Evolutionary conservation across 2,888 invertebrate species (phyloP), one percentile per base, ranked within the genome.

Genomic region (Polylopha cassiicola): DNA sequence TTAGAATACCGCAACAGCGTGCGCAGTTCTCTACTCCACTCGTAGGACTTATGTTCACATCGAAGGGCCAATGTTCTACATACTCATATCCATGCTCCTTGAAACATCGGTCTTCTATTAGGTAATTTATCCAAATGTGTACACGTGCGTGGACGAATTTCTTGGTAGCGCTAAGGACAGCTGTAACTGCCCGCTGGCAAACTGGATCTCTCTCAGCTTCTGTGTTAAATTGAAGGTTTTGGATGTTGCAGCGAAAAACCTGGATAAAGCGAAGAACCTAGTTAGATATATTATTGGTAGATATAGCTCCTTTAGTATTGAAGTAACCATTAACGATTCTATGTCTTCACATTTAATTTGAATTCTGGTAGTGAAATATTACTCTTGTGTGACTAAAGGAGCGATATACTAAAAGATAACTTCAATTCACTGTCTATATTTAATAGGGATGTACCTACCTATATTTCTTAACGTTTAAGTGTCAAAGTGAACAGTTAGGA

Each of bases 181-280:
- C 77, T 3, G 53, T 46, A 1, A 81, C 45, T 0, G 82, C 84
- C 1, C 73, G 59, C 23, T 55, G 55, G 29, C 69, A 64, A 0
- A 81, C 73, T 0, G 63, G 61, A 46, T 84, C 84, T 3, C 53
- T 53, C 3, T 59, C 47, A 13, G 53, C 45, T 0, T 61, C 50
- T 0, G 63, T 70, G 51, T 79, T 78, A 52, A 78, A 79, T 5
- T 46, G 50, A 0, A 85, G 60, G 37, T 78, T 67, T 20, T 59
- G 58, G 21, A 81, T 66, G 48, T 80, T 79, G 53, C 84, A 84
- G 21, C 78, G 69, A 41, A 82, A 82, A 5, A 82, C 51, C 81
- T 79, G 53, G 4, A 26, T 23, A 3, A 10, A 8, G 1, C 26
- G 6, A n/a, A n/a, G n/a, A n/a, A n/a, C n/a, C n/a, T n/a, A n/a